Evolutionary conservation across 1,140 invertebrate species (phyloP).

Genomic region (Papilio machaon): DNA sequence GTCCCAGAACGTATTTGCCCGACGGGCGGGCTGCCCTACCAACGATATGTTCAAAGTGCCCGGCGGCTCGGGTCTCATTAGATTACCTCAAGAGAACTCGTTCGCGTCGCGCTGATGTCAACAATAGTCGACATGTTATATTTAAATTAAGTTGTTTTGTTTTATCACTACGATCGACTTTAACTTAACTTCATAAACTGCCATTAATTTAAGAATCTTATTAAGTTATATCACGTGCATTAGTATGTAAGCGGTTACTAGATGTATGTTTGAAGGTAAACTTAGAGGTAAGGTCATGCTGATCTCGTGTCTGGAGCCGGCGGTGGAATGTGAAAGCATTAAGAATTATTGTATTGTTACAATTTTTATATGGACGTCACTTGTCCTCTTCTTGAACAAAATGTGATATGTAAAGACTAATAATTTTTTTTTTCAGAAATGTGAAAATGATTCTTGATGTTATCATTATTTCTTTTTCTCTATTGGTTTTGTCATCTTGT

Average conservation of each 20-base stretch:
- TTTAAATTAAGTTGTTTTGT: slow-evolving; percentile 58
- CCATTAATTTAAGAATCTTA: slow-evolving; percentile 74
- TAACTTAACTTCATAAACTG: slow-evolving; percentile 68
- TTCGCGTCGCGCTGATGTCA: slow-evolving; percentile 60
- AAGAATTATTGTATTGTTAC: slow-evolving; percentile 80
- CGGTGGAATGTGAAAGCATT: slow-evolving; percentile 78
- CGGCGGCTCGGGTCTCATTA: slow-evolving; percentile 66
- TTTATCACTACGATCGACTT: slow-evolving; percentile 59
- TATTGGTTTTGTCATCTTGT: slow-evolving; percentile 78
- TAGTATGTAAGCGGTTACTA: slow-evolving; percentile 75
- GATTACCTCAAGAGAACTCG: slow-evolving; percentile 65
- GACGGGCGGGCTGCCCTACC: slow-evolving; percentile 49
- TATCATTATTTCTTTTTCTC: slow-evolving; percentile 64
- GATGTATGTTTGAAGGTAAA: slow-evolving; percentile 69
- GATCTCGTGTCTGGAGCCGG: slow-evolving; percentile 77
- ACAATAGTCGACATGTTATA: slow-evolving; percentile 57
- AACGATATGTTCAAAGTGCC: slow-evolving; percentile 65
- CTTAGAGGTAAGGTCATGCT: slow-evolving; percentile 72
- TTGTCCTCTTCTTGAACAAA: slow-evolving; percentile 76
- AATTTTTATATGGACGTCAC: slow-evolving; percentile 79
- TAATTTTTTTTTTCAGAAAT: slow-evolving; percentile 74
- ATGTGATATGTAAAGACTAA: slow-evolving; percentile 81
- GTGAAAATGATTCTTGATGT: slow-evolving; percentile 81
- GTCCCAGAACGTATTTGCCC: slow-evolving; percentile 54
- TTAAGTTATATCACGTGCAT: slow-evolving; percentile 72